Base-by-base conservation (phyloP, 2,888 invertebrate species). In the Pterostichus madidus region DNA sequence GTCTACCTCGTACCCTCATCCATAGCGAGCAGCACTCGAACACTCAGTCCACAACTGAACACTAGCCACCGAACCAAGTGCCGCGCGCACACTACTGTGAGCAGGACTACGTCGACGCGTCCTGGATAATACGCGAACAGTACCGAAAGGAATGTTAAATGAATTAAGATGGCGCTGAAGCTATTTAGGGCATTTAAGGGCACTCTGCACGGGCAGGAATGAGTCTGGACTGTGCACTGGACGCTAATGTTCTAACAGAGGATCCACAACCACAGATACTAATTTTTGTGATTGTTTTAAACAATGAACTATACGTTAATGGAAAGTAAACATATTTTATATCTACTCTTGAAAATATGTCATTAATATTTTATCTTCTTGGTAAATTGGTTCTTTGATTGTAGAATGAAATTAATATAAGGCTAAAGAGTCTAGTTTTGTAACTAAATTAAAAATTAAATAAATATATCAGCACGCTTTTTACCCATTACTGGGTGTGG, bases 171-270 rank as follows among this genome's bases (percentile, higher is more conserved):
- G 86, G 86, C 85, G 86, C 84, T 85, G 84, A 85, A 86, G 86
- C 86, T 86, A 87, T 87, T 87, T 86, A 87, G 86, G 86, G 86
- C 86, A 86, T 87, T 86, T 86, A 86, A 84, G 85, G 83, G 80
- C 46, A 80, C 73, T 73, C 73, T 73, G 73, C 73, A 31, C 73
- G 35, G 13, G 64, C 15, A 32, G 64, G 64, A 64, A 64, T 64
- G 64, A 64, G 64, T 64, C 64, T 32, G 61, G 39, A 35, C 64
- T 24, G 35, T 64, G 64, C 39, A 64, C 11, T 64, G 64, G 64
- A 35, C 64, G 32, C 17, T 71, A 71, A 71, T 44, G 68, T 31
- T 71, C 35, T 32, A 61, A 17, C 64, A 68, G 39, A 17, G 35
- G 32, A 64, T n/a, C 64, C 10, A 64, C 1, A 71, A 39, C 39